Evolutionary conservation across 2,797 vertebrate genomes (phyloP).

Genomic region (Enteromius anoplus): DNA sequence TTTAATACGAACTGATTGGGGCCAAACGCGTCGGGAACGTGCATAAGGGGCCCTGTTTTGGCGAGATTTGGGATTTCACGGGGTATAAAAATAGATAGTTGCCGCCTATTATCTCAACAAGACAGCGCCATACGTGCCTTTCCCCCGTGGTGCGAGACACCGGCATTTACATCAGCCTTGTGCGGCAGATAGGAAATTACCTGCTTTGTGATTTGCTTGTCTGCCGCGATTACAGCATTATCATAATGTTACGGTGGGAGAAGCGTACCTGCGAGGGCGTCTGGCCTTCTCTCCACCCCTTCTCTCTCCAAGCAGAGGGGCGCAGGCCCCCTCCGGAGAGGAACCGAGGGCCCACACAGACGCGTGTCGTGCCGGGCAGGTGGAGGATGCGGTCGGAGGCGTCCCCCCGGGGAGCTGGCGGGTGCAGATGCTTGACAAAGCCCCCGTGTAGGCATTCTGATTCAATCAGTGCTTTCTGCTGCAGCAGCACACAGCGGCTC

Average conservation of each 20-base stretch:
- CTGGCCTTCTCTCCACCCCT: constrained; percentile 25
- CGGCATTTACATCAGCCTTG: constrained; percentile 72
- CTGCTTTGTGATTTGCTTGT: constrained; percentile 71
- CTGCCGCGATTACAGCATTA: constrained; percentile 72
- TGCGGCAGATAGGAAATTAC: constrained; percentile 69
- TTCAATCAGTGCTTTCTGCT: constrained; percentile 76
- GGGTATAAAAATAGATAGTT: constrained; percentile 75
- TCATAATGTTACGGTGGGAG: constrained; percentile 66
- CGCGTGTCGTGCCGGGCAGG: constrained; percentile 41
- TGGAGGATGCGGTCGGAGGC: constrained; percentile 51
- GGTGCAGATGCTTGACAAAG: constrained; percentile 69
- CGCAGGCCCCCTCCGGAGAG: constrained; percentile 27
- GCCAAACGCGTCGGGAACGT: constrained; percentile 40
- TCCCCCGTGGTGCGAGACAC: constrained; percentile 68
- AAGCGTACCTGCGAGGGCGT: constrained; percentile 25
- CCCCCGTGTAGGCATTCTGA: constrained; percentile 57
- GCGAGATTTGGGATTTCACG: constrained; percentile 63
- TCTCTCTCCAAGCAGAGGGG: constrained; percentile 35
- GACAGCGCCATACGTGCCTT: constrained; percentile 56
- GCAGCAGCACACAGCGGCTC: constrained; percentile 74
- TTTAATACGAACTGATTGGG: constrained; percentile 57
- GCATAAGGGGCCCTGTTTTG: constrained; percentile 42
- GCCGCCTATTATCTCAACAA: constrained; percentile 74
- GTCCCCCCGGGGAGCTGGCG: constrained; percentile 62
- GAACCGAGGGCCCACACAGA: constrained; percentile 55